These are phyloP conservation scores for Ypsolopha sequella DNA, from an alignment of 2,888 invertebrate species.

Conservation along the genomic window DNA sequence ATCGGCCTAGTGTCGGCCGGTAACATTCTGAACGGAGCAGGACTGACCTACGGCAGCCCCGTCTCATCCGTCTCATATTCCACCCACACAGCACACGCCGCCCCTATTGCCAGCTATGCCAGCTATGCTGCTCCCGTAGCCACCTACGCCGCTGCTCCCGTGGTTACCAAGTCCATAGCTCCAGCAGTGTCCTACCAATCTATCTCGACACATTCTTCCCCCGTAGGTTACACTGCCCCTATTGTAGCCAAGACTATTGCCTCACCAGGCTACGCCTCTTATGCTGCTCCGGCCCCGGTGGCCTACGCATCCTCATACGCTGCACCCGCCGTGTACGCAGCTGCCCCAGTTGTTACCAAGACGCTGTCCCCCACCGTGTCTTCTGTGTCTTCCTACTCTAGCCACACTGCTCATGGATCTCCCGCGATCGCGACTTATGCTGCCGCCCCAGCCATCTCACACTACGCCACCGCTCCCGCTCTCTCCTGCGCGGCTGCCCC, in stretches of 20 bases:
- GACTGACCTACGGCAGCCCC: constrained; percentile 9
- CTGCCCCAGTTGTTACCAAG: constrained; percentile 21
- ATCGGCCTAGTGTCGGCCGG: constrained; percentile 59
- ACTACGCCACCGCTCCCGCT: constrained; percentile 4
- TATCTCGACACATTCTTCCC: no score
- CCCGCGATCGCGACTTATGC: constrained; percentile 15
- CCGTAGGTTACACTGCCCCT: not conserved
- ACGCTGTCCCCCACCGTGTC: constrained; percentile 20
- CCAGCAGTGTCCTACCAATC: constrained; percentile 15
- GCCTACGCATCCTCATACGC: constrained; percentile 8
- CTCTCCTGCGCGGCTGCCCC: constrained; percentile 32
- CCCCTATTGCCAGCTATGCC: constrained; percentile 10
- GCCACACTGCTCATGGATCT: constrained; percentile 21
- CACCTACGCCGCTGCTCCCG: no score
- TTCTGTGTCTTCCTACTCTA: constrained; percentile 26
- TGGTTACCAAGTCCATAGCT: constrained; percentile 8
- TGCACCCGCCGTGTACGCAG: constrained; percentile 11
- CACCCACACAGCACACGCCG: constrained; percentile 1
- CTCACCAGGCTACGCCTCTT: constrained; percentile 9
- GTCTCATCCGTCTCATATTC: constrained; percentile 3
- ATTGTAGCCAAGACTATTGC: constrained; percentile 9
- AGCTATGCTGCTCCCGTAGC: not conserved
- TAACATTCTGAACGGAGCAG: constrained; percentile 16
- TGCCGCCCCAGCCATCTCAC: constrained; percentile 15
- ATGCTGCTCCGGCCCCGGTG: constrained; percentile 11